phyloP scores from a whole-genome alignment of 2,888 invertebrate genomes.

The Trachelus troglodyta region DNA sequence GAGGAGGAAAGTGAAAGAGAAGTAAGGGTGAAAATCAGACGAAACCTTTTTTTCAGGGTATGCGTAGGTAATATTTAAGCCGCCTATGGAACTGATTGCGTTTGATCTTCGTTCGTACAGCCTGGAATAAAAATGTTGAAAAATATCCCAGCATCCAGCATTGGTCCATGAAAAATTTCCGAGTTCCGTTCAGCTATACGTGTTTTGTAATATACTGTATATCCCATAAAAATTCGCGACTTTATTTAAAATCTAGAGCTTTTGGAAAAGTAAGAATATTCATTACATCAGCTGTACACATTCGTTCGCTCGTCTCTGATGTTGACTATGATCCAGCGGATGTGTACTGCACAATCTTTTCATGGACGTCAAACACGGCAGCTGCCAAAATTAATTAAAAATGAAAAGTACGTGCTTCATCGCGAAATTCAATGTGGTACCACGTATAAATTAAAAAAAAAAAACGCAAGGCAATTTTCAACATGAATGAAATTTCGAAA shows the following conservation, averaged over 20 bases:
- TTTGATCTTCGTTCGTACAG: constrained; percentile 24
- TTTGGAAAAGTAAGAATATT: background rate
- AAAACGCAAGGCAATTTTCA: background rate
- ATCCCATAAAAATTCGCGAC: background rate
- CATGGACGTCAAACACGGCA: too few relatives aligned
- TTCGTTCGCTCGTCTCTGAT: too few relatives aligned
- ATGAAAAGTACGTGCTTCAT: background rate
- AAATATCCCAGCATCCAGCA: background rate
- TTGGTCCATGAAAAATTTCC: background rate
- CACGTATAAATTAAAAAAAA: background rate
- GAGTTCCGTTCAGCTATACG: background rate
- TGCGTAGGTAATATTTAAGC: constrained; percentile 15
- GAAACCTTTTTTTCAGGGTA: background rate
- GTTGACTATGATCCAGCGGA: too few relatives aligned
- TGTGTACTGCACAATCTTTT: too few relatives aligned
- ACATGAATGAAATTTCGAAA: background rate
- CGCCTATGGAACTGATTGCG: constrained; percentile 37
- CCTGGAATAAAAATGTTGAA: background rate
- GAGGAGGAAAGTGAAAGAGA: background rate
- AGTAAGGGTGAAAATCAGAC: background rate
- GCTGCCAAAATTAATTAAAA: background rate
- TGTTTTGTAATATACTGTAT: background rate
- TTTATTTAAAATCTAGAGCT: background rate
- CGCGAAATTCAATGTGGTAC: background rate
- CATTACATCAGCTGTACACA: too few relatives aligned